Base-by-base conservation (phyloP, 2,888 invertebrate genomes). In the Acleris emargana region DNA sequence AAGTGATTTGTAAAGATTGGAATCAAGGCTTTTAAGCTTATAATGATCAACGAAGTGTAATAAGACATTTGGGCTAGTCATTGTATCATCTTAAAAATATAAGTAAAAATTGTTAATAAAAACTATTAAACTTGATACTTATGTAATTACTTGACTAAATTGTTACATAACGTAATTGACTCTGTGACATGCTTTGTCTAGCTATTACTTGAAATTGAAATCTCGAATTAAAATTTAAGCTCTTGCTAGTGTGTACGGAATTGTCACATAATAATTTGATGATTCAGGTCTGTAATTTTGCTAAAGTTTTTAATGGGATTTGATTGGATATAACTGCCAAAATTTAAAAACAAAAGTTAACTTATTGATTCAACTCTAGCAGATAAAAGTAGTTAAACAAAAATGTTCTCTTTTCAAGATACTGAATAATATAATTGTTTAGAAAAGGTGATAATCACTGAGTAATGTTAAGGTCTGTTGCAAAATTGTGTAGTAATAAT, bases 41-140 rank as follows among this genome's bases (percentile, higher is more conserved):
- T 82, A 77, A 78, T 76, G 78, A 86, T 89, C 89, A 90, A 88
- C 88, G 85, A 89, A 88, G 81, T 87, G 84, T 85, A 81, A 73
- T 82, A 78, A 79, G 82, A 82, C 83, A 85, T 83, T 83, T 81
- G 79, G 82, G 83, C 89, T 89, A 90, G 89, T 91, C 89, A 88
- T 83, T 79, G 75, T 81, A 82, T 81, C 72, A 75, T 73, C 73
- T 83, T 82, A 74, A 75, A 78, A 75, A 72, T 76, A 80, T 69
- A 66, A 58, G 68, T 22, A 42, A 55, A 55, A 32, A 50, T 28
- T 20, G 68, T 68, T 62, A 63, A 67, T 66, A 68, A 68, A 64
- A 61, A 64, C 68, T 72, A 38, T 38, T 32, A 11, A 28, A 54
- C 28, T 50, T 20, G 17, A 42, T 42, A 57, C 43, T 47, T 42